A percentile compares a stretch with the other conserved stretches of the same genome.
phyloP scores from a whole-genome alignment of 2,888 invertebrate genomes.

The Julus scanicus region DNA sequence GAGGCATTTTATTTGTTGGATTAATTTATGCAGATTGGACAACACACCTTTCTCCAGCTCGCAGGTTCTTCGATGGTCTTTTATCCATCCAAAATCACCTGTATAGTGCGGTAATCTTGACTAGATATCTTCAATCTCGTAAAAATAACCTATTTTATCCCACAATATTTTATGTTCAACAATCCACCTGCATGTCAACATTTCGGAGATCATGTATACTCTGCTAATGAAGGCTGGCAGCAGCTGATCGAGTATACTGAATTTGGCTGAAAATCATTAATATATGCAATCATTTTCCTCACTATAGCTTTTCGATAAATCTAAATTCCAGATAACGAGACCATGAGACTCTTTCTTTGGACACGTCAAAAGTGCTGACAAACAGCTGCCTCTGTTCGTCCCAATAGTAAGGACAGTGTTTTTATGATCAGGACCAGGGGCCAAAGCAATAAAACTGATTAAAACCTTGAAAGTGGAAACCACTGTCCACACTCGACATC shows the following conservation, averaged over 20 bases:
- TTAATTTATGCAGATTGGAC: slow-evolving; percentile 2
- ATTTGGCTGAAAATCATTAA: slow-evolving; percentile 4
- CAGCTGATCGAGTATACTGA: slow-evolving; percentile 1
- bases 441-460: neutral
- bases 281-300: neutral
- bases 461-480: neutral
- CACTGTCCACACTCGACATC: no score
- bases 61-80: slow-evolving; percentile 2
- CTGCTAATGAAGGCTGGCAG: neutral
- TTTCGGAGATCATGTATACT: neutral
- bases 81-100: neutral
- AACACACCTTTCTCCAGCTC: neutral
- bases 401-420: neutral
- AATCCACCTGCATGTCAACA: slow-evolving; percentile 10
- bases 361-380: neutral
- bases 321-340: neutral
- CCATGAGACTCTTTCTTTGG: neutral
- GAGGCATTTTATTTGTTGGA: neutral
- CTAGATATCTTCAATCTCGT: neutral
- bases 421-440: neutral
- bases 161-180: neutral
- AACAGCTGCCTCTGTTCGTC: neutral
- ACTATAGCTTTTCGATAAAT: neutral
- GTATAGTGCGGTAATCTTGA: slow-evolving; percentile 6
- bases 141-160: slow-evolving; percentile 1